Evolutionary conservation across 2,113 vertebrate genomes (phyloP), one percentile per base, ranked within the genome.

Genomic region (Gasterosteus nipponicus): DNA sequence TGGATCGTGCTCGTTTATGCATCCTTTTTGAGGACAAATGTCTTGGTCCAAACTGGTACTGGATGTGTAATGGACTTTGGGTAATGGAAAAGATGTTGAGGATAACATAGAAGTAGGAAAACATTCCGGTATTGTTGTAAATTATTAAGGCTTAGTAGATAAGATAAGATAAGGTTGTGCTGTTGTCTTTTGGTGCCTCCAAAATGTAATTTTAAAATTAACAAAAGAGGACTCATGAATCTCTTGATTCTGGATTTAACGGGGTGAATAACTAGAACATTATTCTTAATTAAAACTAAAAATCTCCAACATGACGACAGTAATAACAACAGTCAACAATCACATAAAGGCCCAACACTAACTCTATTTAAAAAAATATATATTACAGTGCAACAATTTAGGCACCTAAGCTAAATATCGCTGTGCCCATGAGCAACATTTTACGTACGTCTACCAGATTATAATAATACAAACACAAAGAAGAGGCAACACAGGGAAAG

Each of bases 1-100:
- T 60, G 59, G 41, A 70, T 70, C 38, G 41, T 56, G 54, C 56
- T 11, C 2, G 56, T 67, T 78, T 73, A 73, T 66, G 59, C 39
- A 64, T 22, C 68, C 59, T 57, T 39, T 44, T 8, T n/a, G 19
- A 59, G 58, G 49, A 57, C 60, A 66, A 46, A 46, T 56, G 12
- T 35, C 22, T 41, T 7, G 49, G 2, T 53, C 51, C 51, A 33
- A 73, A 22, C 69, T 63, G 19, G 11, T 15, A 26, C 7, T 57
- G 12, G 42, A 68, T 53, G 51, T 66, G 9, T 59, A 67, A 73
- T 69, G 33, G 33, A 39, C 60, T 62, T 29, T 31, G 58, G 42
- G 5, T 68, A 71, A 60, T 63, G 12, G n/a, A 41, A 7, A 59
- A 54, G 12, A 71, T 54, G 22, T 41, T 12, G 19, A 63, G 1